Evolutionary conservation across 2,888 invertebrate species (phyloP).

Genomic region (Cryptocephalus moraei): DNA sequence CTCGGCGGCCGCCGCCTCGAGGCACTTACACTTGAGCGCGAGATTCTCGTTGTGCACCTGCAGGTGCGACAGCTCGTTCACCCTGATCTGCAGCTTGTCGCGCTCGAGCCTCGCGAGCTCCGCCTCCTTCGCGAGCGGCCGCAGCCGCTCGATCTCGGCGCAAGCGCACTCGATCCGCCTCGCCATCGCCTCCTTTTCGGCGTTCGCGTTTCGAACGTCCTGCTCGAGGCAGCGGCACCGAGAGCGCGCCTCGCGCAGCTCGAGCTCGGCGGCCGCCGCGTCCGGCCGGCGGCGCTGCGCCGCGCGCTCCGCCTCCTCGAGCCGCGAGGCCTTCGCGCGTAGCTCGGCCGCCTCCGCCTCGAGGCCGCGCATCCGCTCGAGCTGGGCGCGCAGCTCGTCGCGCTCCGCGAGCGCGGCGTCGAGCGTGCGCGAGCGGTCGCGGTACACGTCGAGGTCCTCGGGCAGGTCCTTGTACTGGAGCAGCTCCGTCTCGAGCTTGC

Average conservation of each 20-base stretch:
- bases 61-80: conserved; percentile 26
- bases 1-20: conserved; percentile 28
- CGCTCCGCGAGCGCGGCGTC: conserved; percentile 25
- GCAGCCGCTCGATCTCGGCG: conserved; percentile 17
- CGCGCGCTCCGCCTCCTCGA: conserved; percentile 17
- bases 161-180: conserved; percentile 17
- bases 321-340: conserved; percentile 17
- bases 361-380: conserved; percentile 16
- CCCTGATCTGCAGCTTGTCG: conserved; percentile 24
- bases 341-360: conserved; percentile 20
- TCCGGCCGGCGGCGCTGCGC: conserved; percentile 13
- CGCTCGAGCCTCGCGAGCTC: conserved; percentile 31
- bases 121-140: conserved; percentile 23
- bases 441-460: conserved; percentile 23
- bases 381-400: conserved; percentile 23
- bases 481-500: conserved; percentile 23
- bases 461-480: conserved; percentile 20
- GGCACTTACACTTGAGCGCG: conserved; percentile 20
- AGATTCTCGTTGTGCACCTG: conserved; percentile 27
- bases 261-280: conserved; percentile 16
- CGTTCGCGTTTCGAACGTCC: conserved; percentile 16
- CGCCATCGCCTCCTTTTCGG: conserved; percentile 19
- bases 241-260: conserved; percentile 13
- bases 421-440: conserved; percentile 20
- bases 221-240: conserved; percentile 15